phyloP scores from a whole-genome alignment of 23 tunicate genomes.

The Styela clava region DNA sequence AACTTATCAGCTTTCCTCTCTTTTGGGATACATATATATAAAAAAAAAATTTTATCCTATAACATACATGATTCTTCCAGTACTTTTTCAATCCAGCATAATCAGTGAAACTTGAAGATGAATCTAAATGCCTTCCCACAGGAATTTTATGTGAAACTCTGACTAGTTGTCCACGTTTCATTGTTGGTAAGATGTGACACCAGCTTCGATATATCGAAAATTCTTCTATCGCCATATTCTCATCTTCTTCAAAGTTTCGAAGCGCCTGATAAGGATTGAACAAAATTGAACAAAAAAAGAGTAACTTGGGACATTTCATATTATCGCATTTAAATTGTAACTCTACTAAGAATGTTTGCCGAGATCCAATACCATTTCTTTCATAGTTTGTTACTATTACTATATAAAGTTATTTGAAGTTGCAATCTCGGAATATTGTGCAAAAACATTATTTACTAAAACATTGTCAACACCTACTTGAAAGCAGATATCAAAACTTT shows the following conservation, averaged over 20 bases:
- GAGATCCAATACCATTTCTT: no score
- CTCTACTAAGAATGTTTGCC: no score
- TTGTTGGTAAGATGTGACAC: conserved; percentile 77
- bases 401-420: no score
- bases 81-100: conserved; percentile 21
- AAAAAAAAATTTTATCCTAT: no score
- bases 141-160: conserved; percentile 41
- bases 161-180: conserved; percentile 73
- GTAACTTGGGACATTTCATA: no score
- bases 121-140: neutral
- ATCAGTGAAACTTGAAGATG: conserved; percentile 15
- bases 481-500: conserved; percentile 56
- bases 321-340: no score
- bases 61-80: conserved; percentile 23
- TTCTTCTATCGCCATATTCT: conserved; percentile 34
- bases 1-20: no score
- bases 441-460: no score
- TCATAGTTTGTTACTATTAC: no score
- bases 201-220: conserved; percentile 47
- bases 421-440: no score
- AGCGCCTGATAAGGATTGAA: conserved; percentile 32
- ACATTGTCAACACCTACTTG: conserved; percentile 54
- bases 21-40: no score
- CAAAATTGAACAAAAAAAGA: neutral
- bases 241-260: conserved; percentile 37